Base-by-base conservation (phyloP, 2,113 vertebrate species). In the Cinclus mexicanus region DNA sequence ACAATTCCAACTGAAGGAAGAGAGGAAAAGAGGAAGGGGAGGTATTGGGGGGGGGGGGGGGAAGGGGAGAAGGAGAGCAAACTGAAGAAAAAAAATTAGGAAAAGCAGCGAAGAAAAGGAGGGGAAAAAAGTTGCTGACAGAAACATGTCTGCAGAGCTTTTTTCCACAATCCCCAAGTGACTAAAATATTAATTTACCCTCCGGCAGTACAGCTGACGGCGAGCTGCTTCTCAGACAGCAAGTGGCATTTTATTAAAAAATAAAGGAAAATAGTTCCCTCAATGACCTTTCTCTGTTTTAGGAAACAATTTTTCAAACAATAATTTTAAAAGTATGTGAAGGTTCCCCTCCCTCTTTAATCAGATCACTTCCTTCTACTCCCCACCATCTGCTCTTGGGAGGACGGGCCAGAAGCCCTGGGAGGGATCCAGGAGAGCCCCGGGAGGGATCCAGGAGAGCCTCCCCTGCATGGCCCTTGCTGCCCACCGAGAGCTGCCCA, bases 131-230 rank as follows among this genome's bases (percentile, higher is more conserved):
- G 97, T 95, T 96, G 98, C 98, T 99, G 99, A 98, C 98, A 97
- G 98, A 96, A 98, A 97, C 97, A 85, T 96, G 98, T 97, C 97
- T 96, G 80, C 84, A 39, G 84, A 96, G 98, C 92, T 92, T 97
- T 97, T 95, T 92, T 97, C 98, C 97, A 89, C 92, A 95, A 98
- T 98, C 98, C 98, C 98, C 98, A 97, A 98, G 98, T 98, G 99
- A 98, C 97, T 99, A 97, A 99, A 99, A 99, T 99, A 99, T 99
- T 99, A 99, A 99, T 99, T 98, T 98, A 97, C 98, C 99, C 99
- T 97, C 97, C 75, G 98, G 99, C 98, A 92, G 98, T 97, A 97
- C 95, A 97, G 98, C 98, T 98, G 98, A 98, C 89, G 97, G 97
- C 60, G 70, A 96, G 98, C 98, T 95, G 98, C 94, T 98, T 93